Conservation (phyloP, 2,797 vertebrate species). For the Coregonus ussuriensis region DNA sequence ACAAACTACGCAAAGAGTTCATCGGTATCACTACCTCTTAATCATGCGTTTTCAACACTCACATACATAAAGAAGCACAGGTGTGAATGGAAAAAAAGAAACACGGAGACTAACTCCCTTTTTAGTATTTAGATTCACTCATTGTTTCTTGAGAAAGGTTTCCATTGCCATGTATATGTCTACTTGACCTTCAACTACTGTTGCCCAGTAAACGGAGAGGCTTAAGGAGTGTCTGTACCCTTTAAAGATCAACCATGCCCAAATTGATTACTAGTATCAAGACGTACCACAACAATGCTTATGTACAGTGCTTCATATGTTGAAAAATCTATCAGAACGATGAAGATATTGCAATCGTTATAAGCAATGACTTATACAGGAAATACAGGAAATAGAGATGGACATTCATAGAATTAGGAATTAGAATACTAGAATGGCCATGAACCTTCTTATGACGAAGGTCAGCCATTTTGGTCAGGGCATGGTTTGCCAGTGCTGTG, state of each 20-base stretch:
- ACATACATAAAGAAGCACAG: background rate
- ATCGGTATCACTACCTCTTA: constrained; percentile 70
- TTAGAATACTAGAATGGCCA: too few species aligned
- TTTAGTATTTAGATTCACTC: background rate
- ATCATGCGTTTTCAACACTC: background rate
- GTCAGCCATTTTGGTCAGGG: too few species aligned
- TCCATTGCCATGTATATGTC: too few species aligned
- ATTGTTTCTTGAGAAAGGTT: background rate
- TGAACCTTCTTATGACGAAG: too few species aligned
- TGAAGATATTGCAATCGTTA: too few species aligned
- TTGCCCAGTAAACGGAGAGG: too few species aligned
- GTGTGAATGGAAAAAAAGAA: background rate
- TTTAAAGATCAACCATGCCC: background rate
- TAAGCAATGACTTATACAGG: background rate
- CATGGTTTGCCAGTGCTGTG: too few species aligned
- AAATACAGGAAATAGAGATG: background rate
- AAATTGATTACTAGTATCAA: background rate
- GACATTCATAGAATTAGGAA: too few species aligned
- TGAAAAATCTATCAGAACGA: too few species aligned
- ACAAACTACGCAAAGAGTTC: constrained; percentile 84
- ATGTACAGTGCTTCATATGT: background rate
- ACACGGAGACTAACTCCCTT: background rate
- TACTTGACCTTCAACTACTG: too few species aligned
- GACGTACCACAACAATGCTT: background rate
- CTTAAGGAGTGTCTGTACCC: background rate